Conservation (phyloP, 2,888 invertebrate genomes). For the Drosophila emarginata region DNA sequence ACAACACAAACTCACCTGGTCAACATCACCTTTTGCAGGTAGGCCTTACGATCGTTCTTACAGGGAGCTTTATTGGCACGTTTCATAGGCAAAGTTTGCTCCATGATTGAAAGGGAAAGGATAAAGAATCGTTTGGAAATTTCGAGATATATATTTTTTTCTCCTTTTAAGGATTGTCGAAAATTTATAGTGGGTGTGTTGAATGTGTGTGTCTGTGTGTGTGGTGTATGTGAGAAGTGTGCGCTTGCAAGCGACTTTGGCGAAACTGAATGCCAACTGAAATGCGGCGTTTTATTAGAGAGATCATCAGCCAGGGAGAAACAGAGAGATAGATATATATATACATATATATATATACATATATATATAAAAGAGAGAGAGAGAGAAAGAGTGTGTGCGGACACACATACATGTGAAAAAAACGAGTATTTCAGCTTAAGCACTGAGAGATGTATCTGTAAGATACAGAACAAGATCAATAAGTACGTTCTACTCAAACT, state of each 20-base stretch:
- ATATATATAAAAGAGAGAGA: slow-evolving; percentile 10
- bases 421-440: slow-evolving; percentile 65
- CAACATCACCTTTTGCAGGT: slow-evolving; percentile 81
- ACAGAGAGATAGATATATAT: slow-evolving; percentile 16
- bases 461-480: slow-evolving; percentile 75
- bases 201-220: slow-evolving; percentile 25
- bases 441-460: slow-evolving; percentile 66
- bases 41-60: slow-evolving; percentile 82
- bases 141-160: slow-evolving; percentile 4
- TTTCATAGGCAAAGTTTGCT: slow-evolving; percentile 75
- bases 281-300: slow-evolving; percentile 80
- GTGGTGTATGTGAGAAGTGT: slow-evolving; percentile 69
- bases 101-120: slow-evolving; percentile 61
- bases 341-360: not conserved
- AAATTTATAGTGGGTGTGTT: slow-evolving; percentile 14
- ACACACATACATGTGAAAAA: slow-evolving; percentile 40
- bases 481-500: slow-evolving; percentile 66
- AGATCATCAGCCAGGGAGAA: slow-evolving; percentile 49
- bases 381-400: slow-evolving; percentile 25
- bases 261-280: slow-evolving; percentile 80
- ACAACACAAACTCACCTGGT: slow-evolving; percentile 77
- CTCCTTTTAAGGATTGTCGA: slow-evolving; percentile 28
- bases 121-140: slow-evolving; percentile 23
- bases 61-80: slow-evolving; percentile 79
- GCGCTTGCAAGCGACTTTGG: slow-evolving; percentile 80